Base-by-base conservation (phyloP, 1,140 invertebrate species). In the Nymphalis io region DNA sequence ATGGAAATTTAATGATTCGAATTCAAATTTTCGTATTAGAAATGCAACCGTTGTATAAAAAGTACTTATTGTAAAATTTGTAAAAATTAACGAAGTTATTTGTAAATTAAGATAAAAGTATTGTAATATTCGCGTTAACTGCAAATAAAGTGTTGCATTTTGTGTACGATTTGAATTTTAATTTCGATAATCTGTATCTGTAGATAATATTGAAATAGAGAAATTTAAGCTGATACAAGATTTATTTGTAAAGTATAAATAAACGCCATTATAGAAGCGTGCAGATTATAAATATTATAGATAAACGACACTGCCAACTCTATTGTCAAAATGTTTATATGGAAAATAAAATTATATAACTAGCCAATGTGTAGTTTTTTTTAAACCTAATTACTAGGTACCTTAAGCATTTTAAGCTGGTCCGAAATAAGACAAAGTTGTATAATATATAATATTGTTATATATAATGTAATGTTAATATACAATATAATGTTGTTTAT, bases 301-400 rank as follows among this genome's bases (percentile, higher is more conserved):
- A 27, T 55, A 55, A n/a, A 62, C 44, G 46, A 55, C 71, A 73
- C 71, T 73, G 71, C 71, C 71, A 68, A 57, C 38, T 60, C 27
- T 51, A 27, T 13, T 51, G 44, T 62, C 67, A 68, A 62, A 68
- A 57, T 57, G 39, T 68, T 61, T 68, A 61, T 68, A 62, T 62
- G 42, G 38, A 63, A 46, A 71, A 65, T 74, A 68, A 74, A 71
- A 61, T 53, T 58, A 60, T 65, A 55, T 74, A 74, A 46, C 64
- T 60, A 65, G 61, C 40, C 38, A 46, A 23, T 27, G 42, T 68
- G 46, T 62, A 46, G 73, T 70, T 66, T 78, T 53, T 61, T 15
- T 73, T 63, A 62, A 38, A 3, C 61, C 27, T 38, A 16, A 16
- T 5, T 12, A 12, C 3, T 13, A 42, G 39, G 38, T 11, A 5